A percentile compares a stretch with the other conserved stretches of the same genome.
These are phyloP conservation scores for Berghia stephanieae DNA, from an alignment of 1,140 invertebrate species.

Conservation along the genomic window DNA sequence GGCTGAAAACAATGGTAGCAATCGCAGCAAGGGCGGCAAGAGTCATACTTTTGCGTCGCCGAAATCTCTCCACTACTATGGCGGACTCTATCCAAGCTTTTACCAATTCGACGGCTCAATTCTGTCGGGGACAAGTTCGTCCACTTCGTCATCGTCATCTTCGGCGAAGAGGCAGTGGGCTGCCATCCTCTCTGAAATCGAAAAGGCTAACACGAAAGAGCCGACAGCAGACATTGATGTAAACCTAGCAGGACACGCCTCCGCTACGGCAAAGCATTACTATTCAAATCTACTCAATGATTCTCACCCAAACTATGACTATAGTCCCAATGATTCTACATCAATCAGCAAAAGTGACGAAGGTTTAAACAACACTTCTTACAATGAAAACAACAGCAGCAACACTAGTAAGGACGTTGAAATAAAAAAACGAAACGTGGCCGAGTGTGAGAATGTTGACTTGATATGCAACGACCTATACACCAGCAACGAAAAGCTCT, in stretches of 20 bases:
- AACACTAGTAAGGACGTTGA: constrained; percentile 31
- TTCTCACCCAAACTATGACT: too few relatives aligned
- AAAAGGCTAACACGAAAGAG: constrained; percentile 60
- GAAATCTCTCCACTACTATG: too few relatives aligned
- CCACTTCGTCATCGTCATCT: too few relatives aligned
- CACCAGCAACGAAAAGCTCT: constrained; percentile 43
- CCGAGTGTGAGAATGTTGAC: constrained; percentile 60
- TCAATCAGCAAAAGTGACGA: too few relatives aligned
- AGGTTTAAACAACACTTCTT: too few relatives aligned
- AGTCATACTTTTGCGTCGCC: too few relatives aligned
- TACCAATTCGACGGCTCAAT: constrained; percentile 14
- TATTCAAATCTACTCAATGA: too few relatives aligned
- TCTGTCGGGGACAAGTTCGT: too few relatives aligned
- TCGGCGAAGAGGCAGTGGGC: too few relatives aligned
- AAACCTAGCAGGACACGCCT: constrained; percentile 45
- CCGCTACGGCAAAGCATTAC: too few relatives aligned
- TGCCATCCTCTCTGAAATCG: constrained; percentile 61
- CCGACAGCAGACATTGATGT: constrained; percentile 36
- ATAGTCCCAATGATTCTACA: too few relatives aligned
- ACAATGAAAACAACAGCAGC: too few relatives aligned
- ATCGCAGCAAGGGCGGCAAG: background rate
- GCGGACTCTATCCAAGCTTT: background rate
- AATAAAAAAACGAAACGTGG: constrained; percentile 49
- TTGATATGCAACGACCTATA: constrained; percentile 64
- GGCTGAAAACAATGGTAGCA: background rate